Percentiles rank a stretch among this genome's conserved stretches.
phyloP scores from a whole-genome alignment of 2,797 vertebrate genomes.

The Urophycis tenuis region DNA sequence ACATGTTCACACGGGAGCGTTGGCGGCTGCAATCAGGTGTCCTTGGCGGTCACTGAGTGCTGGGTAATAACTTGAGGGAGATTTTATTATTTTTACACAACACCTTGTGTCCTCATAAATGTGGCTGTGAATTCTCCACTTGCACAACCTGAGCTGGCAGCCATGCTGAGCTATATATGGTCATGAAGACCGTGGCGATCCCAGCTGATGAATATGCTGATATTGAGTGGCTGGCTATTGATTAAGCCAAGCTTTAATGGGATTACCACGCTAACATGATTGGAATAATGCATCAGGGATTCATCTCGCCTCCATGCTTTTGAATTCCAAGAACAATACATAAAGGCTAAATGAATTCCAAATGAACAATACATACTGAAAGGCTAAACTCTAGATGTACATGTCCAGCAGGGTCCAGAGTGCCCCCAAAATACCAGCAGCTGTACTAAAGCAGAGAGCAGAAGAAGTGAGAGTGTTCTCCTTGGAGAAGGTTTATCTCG shows the following conservation, averaged over 20 bases:
- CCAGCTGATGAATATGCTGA: slow-evolving; percentile 54
- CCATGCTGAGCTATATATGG: not conserved
- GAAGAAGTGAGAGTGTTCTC: slow-evolving; percentile 23
- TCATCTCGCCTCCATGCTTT: slow-evolving; percentile 30
- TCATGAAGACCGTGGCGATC: slow-evolving; percentile 36
- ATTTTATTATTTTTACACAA: not conserved
- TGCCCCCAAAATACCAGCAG: not conserved
- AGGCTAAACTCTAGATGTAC: too few relatives aligned
- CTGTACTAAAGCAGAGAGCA: not conserved
- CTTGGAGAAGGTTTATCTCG: slow-evolving; percentile 36
- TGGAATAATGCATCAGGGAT: slow-evolving; percentile 59
- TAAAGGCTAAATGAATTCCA: slow-evolving; percentile 10
- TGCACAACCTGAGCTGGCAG: not conserved
- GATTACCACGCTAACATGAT: slow-evolving; percentile 66
- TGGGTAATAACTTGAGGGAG: not conserved
- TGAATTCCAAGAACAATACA: slow-evolving; percentile 9
- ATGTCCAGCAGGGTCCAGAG: not conserved
- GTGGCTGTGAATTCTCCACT: not conserved
- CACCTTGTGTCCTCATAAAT: not conserved
- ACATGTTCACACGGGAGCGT: not conserved
- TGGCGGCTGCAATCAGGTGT: not conserved
- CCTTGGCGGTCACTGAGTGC: not conserved
- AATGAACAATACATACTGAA: not conserved
- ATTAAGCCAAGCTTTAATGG: slow-evolving; percentile 60
- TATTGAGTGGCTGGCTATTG: slow-evolving; percentile 62